These are phyloP conservation scores for Pharmacophagus antenor DNA, from an alignment of 2,888 invertebrate genomes.

Conservation along the genomic window DNA sequence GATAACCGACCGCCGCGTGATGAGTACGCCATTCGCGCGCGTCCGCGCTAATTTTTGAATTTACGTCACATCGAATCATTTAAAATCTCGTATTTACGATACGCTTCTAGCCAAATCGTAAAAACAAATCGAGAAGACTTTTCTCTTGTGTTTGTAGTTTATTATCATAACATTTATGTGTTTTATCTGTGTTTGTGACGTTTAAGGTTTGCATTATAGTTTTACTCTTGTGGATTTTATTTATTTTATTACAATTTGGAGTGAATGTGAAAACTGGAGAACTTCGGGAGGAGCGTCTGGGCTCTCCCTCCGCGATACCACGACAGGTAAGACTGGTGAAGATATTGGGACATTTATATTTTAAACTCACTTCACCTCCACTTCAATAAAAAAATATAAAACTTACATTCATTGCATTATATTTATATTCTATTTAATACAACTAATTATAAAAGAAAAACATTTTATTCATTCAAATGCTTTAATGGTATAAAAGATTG, in stretches of 20 bases:
- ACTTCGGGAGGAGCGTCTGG: constrained; percentile 60
- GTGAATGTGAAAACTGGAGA: constrained; percentile 64
- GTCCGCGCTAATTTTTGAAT: constrained; percentile 31
- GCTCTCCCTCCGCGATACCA: constrained; percentile 55
- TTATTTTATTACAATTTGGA: constrained; percentile 38
- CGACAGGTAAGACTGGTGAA: constrained; percentile 52
- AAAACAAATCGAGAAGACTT: neutral
- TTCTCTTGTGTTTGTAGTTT: constrained; percentile 30
- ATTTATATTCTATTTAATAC: too few relatives aligned
- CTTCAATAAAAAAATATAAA: neutral
- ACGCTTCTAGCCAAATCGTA: too few relatives aligned
- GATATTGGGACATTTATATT: neutral
- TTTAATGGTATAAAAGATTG: too few relatives aligned
- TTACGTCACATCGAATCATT: neutral
- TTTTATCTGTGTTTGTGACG: constrained; percentile 27
- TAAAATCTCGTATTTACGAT: too few relatives aligned
- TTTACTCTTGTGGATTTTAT: constrained; percentile 14
- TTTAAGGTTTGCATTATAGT: constrained; percentile 8
- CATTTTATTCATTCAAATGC: too few relatives aligned
- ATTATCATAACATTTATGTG: constrained; percentile 17
- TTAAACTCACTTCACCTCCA: neutral
- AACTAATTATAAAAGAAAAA: too few relatives aligned
- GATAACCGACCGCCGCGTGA: constrained; percentile 61
- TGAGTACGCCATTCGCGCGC: constrained; percentile 47
- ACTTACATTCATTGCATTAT: neutral